Base-by-base conservation (phyloP, 2,888 invertebrate genomes). In the Torymus aiolomorphi region DNA sequence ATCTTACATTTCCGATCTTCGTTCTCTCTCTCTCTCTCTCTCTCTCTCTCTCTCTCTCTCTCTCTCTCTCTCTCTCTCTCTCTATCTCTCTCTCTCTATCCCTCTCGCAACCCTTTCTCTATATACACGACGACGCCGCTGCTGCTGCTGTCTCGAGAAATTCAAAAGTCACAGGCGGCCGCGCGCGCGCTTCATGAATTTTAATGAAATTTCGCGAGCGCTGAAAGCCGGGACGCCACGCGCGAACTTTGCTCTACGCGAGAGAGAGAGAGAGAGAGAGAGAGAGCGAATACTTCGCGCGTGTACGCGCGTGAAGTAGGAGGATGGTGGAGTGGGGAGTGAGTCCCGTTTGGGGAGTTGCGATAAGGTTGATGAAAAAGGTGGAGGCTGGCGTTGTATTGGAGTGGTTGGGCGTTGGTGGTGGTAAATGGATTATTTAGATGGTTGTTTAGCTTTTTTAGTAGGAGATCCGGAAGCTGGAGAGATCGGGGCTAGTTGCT, bases 121-220 rank as follows among this genome's bases (percentile, higher is more conserved):
- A 24, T n/a, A 73, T 12, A 42, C 57, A 65, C 18, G 49, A 2
- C 18, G 49, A 12, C 5, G 16, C 56, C 24, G 3, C 18, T 10
- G 49, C 49, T 4, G 56, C n/a, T 24, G 24, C 11, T 42, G 20
- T 57, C 83, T 84, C 81, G 81, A 85, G 82, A 86, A 86, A 86
- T 86, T 87, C 87, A 87, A 85, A 87, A 87, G 86, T 87, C 86
- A 84, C 84, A 85, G 83, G 83, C 76, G 84, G 84, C 84, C 85
- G 85, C 83, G 84, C 81, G 86, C 83, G 86, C 88, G 87, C 87
- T 87, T 88, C 88, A 88, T 88, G 88, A 88, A 88, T 88, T 88
- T 87, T 88, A 88, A 88, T 88, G 87, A 86, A 86, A 88, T 78
- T 82, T 82, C 62, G 76, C 76, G 73, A 78, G 52, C 72, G 74